Conservation (phyloP, 2,113 vertebrate species). For the Petrocephalus zakoni region DNA sequence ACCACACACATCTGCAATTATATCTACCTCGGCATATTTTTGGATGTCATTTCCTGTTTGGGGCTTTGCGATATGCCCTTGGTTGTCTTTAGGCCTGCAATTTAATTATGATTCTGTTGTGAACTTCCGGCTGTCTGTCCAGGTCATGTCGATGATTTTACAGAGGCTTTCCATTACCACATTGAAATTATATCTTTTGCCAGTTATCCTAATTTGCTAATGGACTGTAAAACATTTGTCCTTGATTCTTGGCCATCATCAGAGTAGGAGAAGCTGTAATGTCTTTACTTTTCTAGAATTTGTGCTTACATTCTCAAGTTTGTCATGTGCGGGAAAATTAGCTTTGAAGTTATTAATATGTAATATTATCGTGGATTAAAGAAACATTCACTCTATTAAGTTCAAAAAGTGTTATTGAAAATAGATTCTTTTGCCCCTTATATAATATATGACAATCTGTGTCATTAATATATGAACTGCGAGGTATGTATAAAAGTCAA, state of each 20-base stretch:
- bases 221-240: not conserved
- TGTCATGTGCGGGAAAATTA: too few relatives aligned
- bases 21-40: not conserved
- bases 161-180: not conserved
- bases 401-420: not conserved
- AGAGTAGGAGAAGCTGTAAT: not conserved
- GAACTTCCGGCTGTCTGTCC: not conserved
- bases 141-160: not conserved
- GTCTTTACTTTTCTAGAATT: not conserved
- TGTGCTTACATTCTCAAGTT: not conserved
- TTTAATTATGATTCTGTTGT: not conserved
- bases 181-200: not conserved
- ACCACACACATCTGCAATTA: not conserved
- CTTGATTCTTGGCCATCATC: slow-evolving; percentile 3
- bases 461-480: not conserved
- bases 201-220: slow-evolving; percentile 4
- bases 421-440: not conserved
- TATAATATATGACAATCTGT: not conserved
- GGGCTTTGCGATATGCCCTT: not conserved
- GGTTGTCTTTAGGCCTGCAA: not conserved
- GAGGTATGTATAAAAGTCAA: not conserved
- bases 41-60: not conserved
- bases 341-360: not conserved
- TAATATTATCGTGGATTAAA: not conserved
- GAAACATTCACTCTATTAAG: not conserved